Base-by-base conservation (phyloP, 2,888 invertebrate species). In the Synanthedon andrenaeformis region DNA sequence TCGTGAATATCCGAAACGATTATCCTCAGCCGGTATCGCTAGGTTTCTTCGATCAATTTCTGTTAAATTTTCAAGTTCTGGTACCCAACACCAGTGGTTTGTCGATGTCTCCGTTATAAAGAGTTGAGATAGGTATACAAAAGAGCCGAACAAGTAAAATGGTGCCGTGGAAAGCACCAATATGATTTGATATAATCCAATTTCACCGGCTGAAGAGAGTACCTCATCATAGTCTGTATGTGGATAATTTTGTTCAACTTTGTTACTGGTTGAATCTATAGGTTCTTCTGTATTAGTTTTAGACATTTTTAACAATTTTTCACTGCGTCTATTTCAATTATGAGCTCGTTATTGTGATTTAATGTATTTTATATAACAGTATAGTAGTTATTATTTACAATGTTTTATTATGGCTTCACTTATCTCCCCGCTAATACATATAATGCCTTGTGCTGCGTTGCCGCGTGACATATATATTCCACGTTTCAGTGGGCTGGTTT, bases 81-180 rank as follows among this genome's bases (percentile, higher is more conserved):
- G 58, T 12, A 58, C 51, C 56, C 58, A 55, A 51, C 58, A 58
- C 58, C 58, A 58, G 41, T 58, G 90, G 90, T 51, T 88, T 83
- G 17, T 78, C 88, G 19, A 92, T 84, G 64, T 93, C 92, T 49
- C 92, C 84, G 67, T 92, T 14, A 58, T 45, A 23, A 58, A 58
- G 14, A 58, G 41, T 23, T 58, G 58, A 2, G 54, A 41, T 52
- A 55, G 56, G 50, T 58, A 56, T n/a, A 51, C 51, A 42, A 55
- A 55, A 10, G 53, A 56, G 2, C 53, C 56, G 50, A 42, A 56
- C 11, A 55, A 13, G 49, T 56, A 56, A 49, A 56, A 58, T 3
- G 58, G 58, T 42, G 53, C 28, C 13, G 56, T 56, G 14, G 55
- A 17, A 19, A 55, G 13, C 51, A 53, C 55, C 4, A 58, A 41